Base-by-base conservation (phyloP, 2,113 vertebrate genomes). In the Micronycteris hirsuta region DNA sequence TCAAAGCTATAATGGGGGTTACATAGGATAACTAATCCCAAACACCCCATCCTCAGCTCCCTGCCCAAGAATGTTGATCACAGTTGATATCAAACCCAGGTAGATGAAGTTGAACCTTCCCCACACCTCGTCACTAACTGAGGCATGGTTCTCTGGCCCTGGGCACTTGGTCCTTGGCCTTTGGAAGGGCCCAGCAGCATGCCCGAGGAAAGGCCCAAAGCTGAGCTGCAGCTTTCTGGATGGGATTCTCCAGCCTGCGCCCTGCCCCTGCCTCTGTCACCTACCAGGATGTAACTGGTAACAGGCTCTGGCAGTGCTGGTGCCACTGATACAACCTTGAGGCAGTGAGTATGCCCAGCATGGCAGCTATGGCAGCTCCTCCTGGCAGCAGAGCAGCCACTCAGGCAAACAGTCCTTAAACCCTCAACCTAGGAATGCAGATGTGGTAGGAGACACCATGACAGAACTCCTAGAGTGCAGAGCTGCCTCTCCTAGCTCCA, bases 261-360 rank as follows among this genome's bases (percentile, higher is more conserved):
- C 38, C 13, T 7, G 70, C 22, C 20, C n/a, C 65, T 22, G 65
- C 56, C 82, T 93, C 97, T 12, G 71, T 87, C 80, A 95, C 95
- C 93, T 97, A 97, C 96, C 94, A n/a, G 7, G 68, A 63, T 11
- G 2, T 17, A 4, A 43, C 4, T 4, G 77, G 36, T 11, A 38
- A 92, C 65, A 85, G 93, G 47, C 98, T 98, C 3, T 89, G 97
- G 10, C 97, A 97, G 90, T 97, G 97, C 94, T 98, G 98, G 56
- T 98, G 97, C 74, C 98, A 94, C 31, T 85, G 97, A 33, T 98
- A 98, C 3, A 98, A 98, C 26, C 83, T 97, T 76, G 98, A 98
- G 31, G 97, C 97, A 2, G 98, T 89, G 56, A 98, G 96, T n/a
- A n/a, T n/a, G n/a, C n/a, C n/a, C n/a, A n/a, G 98, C 43, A 88